phyloP scores from a whole-genome alignment of 2,888 invertebrate genomes.

The Pimpla rufipes region DNA sequence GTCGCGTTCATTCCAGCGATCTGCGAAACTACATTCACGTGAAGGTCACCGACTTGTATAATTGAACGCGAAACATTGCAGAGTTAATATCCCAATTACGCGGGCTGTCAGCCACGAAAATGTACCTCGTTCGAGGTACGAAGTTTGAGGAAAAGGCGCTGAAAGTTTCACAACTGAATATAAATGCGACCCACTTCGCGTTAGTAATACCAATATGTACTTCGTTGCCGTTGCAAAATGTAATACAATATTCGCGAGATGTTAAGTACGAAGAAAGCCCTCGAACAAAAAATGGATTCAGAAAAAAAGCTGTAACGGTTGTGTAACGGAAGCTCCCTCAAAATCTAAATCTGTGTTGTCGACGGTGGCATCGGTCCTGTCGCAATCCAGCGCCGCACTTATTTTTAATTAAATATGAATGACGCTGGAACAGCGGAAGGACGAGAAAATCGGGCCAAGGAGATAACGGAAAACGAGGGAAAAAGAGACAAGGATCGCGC shows the following conservation, averaged over 20 bases:
- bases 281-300: neutral
- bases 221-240: too few relatives aligned
- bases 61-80: neutral
- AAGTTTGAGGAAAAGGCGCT: too few relatives aligned
- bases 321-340: neutral
- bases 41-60: neutral
- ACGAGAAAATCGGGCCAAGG: neutral
- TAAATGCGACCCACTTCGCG: too few relatives aligned
- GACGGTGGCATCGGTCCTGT: neutral
- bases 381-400: neutral
- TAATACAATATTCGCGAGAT: too few relatives aligned
- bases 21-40: too few relatives aligned
- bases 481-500: neutral
- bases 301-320: too few relatives aligned
- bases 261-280: neutral
- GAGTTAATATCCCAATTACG: neutral
- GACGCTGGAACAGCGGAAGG: neutral
- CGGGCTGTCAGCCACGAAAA: too few relatives aligned
- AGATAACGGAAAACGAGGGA: neutral
- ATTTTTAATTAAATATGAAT: conserved; percentile 1
- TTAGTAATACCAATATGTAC: too few relatives aligned
- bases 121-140: too few relatives aligned
- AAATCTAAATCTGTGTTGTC: neutral
- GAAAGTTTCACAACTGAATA: too few relatives aligned
- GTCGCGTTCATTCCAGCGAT: too few relatives aligned